Conservation (phyloP, 2,797 vertebrate genomes). For the Lacerta agilis region DNA sequence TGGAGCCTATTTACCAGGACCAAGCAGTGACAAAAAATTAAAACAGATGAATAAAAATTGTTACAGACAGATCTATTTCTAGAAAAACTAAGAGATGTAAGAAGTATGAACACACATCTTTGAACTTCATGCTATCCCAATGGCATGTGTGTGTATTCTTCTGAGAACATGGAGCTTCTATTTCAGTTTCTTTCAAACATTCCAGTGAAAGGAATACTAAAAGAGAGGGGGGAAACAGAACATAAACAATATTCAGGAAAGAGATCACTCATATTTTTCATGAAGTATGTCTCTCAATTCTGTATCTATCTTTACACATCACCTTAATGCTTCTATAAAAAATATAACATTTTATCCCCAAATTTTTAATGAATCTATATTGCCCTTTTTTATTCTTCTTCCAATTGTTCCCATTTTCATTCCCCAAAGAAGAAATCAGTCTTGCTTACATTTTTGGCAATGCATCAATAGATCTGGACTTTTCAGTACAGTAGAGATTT, state of each 20-base stretch:
- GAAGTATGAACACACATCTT: conserved; percentile 68
- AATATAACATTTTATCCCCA: background rate
- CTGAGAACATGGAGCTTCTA: conserved; percentile 70
- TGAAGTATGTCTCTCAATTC: background rate
- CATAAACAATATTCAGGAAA: conserved; percentile 2
- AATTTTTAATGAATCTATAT: background rate
- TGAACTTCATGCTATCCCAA: conserved; percentile 73
- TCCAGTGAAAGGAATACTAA: conserved; percentile 59
- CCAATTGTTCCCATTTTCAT: background rate
- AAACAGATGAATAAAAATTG: background rate
- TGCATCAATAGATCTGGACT: conserved; percentile 83
- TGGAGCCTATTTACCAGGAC: background rate
- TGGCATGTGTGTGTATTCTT: conserved; percentile 50
- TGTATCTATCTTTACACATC: fast-evolving
- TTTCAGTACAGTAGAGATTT: conserved; percentile 70
- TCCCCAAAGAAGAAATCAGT: background rate
- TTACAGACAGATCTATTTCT: background rate
- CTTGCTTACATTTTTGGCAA: conserved; percentile 81
- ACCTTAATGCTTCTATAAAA: background rate
- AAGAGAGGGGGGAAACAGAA: background rate
- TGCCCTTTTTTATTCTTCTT: background rate
- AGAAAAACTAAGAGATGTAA: background rate
- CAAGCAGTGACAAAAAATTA: background rate
- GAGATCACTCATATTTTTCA: background rate
- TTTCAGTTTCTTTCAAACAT: conserved; percentile 72